Base-by-base conservation (phyloP, 2,797 vertebrate species). In the Peromyscus aztecus region DNA sequence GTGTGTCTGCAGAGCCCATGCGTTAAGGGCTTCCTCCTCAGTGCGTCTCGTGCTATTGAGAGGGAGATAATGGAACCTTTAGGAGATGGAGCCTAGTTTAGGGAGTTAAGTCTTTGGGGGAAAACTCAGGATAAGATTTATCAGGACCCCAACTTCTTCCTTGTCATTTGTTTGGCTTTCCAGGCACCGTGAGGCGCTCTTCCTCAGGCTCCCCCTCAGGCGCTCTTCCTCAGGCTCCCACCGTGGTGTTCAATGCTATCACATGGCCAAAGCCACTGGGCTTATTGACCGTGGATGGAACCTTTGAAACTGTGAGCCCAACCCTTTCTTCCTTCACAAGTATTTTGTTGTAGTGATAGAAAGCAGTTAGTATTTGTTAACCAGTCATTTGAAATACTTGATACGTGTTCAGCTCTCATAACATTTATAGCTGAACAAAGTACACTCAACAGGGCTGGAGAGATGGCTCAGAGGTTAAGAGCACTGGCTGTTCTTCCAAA, bases 301-400 rank as follows among this genome's bases (percentile, higher is more conserved):
- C 0, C 11, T 67, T 67, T 67, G 61, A 52, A 49, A 52, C 63
- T 27, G 83, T 49, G 31, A 86, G 31, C 83, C 29, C 82, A 49
- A 34, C n/a, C 43, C 61, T 85, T 46, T 23, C 40, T 65, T 46
- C 43, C 43, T 69, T 85, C 23, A 14, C 80, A 37, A n/a, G 24
- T 40, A 1, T 52, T 94, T 61, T 81, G 65, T 63, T 27, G 75
- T 2, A 73, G n/a, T 40, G 17, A 40, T 3, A 23, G 76, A 59
- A 81, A 73, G 16, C 52, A 69, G 31, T 31, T 31, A 88, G 86
- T 49, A 34, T 65, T 52, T 95, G 34, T 46, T 85, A 91, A 81
- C 52, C 87, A 94, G 91, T 94, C 92, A 92, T 59, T 92, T 76
- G n/a, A 77, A 81, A 55, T 27, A 86, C 46, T 86, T 76, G n/a